Evolutionary conservation across 2,888 invertebrate species (phyloP), one percentile per base, ranked within the genome.

Genomic region (Drymonia ruficornis): DNA sequence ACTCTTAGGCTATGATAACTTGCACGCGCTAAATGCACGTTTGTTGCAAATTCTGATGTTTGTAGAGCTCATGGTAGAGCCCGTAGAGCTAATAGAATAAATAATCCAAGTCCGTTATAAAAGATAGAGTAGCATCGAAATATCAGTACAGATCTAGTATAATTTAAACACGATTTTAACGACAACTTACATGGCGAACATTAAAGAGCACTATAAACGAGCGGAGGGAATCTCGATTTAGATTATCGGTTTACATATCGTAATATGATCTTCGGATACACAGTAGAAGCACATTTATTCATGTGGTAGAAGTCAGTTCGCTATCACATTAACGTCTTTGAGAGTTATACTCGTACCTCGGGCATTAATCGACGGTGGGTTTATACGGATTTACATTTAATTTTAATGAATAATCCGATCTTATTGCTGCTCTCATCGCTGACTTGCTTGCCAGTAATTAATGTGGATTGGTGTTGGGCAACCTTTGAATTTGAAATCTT

Each of bases 301-400:
- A 38, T 36, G 49, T 44, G 66, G 75, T 78, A 75, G 78, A 67
- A 86, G 80, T 81, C 78, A 76, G 65, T 80, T 81, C 53, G 72
- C 78, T 80, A 83, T 84, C 81, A 81, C 81, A 83, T 87, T 86
- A 87, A 83, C 67, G 84, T 84, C 81, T 61, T 50, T 51, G 67
- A 74, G 76, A 76, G 71, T 78, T 78, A 74, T 76, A 70, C 63
- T 62, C 58, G 75, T 71, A 70, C 75, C 70, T 81, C 9, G 43
- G 43, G 23, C 43, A 19, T 85, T 85, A 86, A 84, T 84, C 83
- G 80, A 82, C 81, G 78, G 79, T 72, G 78, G 84, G 81, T 82
- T 80, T 80, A 81, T 77, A 74, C 60, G 63, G 74, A 74, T 80
- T 81, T 82, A 78, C 72, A 68, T 52, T 69, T 65, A 65, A 69